Conservation (phyloP, 1,140 invertebrate species). For the Varroa destructor region DNA sequence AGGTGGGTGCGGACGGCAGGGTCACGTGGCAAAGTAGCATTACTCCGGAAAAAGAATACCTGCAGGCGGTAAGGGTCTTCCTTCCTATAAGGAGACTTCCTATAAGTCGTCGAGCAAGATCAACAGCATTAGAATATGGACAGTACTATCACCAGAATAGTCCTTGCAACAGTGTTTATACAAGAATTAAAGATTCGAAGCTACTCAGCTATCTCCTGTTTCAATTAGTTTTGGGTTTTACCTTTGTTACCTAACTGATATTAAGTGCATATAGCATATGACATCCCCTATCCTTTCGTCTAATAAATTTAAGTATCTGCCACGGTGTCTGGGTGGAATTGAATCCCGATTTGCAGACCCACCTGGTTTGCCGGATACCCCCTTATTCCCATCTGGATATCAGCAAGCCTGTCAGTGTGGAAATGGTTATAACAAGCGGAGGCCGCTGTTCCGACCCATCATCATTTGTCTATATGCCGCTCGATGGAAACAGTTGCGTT, state of each 20-base stretch:
- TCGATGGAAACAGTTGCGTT: too few species aligned
- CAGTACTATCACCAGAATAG: too few species aligned
- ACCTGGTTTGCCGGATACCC: slow-evolving; percentile 8
- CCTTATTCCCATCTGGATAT: not conserved
- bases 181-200: too few species aligned
- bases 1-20: not conserved
- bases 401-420: slow-evolving; percentile 7
- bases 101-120: not conserved
- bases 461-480: not conserved
- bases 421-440: slow-evolving; percentile 2
- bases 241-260: too few species aligned
- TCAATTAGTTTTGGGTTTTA: too few species aligned
- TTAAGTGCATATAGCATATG: too few species aligned
- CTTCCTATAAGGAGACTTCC: not conserved
- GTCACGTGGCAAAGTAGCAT: slow-evolving; percentile 11
- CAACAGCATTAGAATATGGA: too few species aligned
- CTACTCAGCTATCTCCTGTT: too few species aligned
- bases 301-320: too few species aligned
- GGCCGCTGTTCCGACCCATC: slow-evolving; percentile 13
- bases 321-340: too few species aligned
- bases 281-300: too few species aligned
- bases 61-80: slow-evolving; percentile 9
- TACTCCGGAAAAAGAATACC: not conserved
- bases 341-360: not conserved
- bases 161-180: too few species aligned